A percentile compares a stretch with the other conserved stretches of the same genome.
These are phyloP conservation scores for Xyliphius kryptos DNA, from an alignment of 2,113 vertebrate genomes.

Conservation along the genomic window DNA sequence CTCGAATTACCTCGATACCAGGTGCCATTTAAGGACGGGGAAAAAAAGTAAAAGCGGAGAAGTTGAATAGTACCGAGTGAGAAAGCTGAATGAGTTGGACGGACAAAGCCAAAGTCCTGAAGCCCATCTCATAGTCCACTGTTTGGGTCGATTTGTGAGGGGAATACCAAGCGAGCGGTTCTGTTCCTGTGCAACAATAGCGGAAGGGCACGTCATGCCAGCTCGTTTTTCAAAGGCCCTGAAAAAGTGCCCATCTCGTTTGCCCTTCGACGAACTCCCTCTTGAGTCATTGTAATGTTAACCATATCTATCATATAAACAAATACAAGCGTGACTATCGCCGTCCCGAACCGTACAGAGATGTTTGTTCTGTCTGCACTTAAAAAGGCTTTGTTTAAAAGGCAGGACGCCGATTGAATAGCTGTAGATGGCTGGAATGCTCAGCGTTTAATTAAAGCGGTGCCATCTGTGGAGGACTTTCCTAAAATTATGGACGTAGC, in stretches of 20 bases:
- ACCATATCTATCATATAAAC: constrained; percentile 54
- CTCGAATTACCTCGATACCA: constrained; percentile 2
- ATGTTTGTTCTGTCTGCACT: no score
- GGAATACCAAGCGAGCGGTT: constrained; percentile 63
- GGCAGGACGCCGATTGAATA: no score
- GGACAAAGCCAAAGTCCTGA: constrained; percentile 56
- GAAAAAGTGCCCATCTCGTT: constrained; percentile 55
- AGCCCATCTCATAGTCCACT: constrained; percentile 59
- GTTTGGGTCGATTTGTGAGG: constrained; percentile 62
- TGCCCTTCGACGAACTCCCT: constrained; percentile 51
- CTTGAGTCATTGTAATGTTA: constrained; percentile 51
- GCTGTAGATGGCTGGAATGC: constrained; percentile 29
- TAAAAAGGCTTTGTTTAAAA: background rate
- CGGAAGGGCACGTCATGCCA: constrained; percentile 55
- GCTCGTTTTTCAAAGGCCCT: constrained; percentile 56
- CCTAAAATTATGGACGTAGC: constrained; percentile 29
- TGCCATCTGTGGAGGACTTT: constrained; percentile 31
- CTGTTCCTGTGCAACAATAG: constrained; percentile 53
- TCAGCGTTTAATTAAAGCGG: constrained; percentile 34
- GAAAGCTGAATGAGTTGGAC: constrained; percentile 54
- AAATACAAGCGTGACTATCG: constrained; percentile 37
- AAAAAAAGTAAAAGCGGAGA: constrained; percentile 23
- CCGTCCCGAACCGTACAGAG: no score
- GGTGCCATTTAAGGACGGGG: constrained; percentile 13
- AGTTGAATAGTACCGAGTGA: constrained; percentile 54